These are phyloP conservation scores for Drosophila sechellia DNA, from an alignment of 1,140 invertebrate genomes.

Conservation along the genomic window DNA sequence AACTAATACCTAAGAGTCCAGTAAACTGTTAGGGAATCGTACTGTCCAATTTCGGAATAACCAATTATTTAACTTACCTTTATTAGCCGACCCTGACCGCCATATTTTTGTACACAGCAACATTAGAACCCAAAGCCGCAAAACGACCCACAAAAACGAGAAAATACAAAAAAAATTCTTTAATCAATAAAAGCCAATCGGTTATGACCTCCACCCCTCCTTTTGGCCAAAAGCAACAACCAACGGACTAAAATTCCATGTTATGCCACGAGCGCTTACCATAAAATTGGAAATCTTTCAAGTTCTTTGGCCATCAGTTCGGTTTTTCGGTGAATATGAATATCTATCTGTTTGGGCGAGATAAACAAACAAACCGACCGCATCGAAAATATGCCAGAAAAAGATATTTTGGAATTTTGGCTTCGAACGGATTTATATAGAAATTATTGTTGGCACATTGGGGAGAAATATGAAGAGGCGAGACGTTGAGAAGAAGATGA, in stretches of 20 bases:
- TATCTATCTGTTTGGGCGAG: conserved; percentile 33
- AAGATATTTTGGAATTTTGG: conserved; percentile 64
- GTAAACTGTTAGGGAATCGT: too few relatives aligned
- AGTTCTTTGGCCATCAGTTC: conserved; percentile 47
- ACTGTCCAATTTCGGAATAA: neutral
- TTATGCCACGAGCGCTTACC: conserved; percentile 76
- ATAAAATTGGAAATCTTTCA: conserved; percentile 81
- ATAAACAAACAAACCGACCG: conserved; percentile 68
- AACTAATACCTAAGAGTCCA: too few relatives aligned
- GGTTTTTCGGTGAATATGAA: conserved; percentile 2
- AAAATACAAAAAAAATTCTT: conserved; percentile 38
- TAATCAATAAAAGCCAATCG: conserved; percentile 72
- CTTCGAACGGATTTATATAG: conserved; percentile 64
- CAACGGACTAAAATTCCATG: conserved; percentile 54
- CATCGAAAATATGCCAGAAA: conserved; percentile 34
- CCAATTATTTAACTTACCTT: conserved; percentile 32
- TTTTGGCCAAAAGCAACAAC: conserved; percentile 25
- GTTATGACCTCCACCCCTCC: conserved; percentile 52
- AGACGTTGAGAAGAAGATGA: neutral
- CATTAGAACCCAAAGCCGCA: conserved; percentile 53
- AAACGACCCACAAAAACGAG: conserved; percentile 10
- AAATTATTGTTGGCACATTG: conserved; percentile 59
- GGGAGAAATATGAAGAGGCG: conserved; percentile 32
- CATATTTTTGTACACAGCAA: conserved; percentile 43
- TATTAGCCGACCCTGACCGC: conserved; percentile 53